Evolutionary conservation across 1,140 invertebrate species (phyloP).

Genomic region (Hermatobates lingyangjiaoensis): DNA sequence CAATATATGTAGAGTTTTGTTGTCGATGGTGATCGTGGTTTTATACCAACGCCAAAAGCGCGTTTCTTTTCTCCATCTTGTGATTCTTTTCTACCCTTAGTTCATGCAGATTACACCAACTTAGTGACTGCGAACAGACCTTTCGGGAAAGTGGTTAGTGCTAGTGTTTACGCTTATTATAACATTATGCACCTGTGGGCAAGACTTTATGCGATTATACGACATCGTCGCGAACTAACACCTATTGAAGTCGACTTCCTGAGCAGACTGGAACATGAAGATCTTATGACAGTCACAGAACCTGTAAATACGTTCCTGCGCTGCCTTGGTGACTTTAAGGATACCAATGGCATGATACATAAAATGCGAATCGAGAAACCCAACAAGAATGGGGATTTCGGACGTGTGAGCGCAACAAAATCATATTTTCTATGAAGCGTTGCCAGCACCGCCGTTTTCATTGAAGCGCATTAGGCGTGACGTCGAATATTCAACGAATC

Average conservation of each 20-base stretch:
- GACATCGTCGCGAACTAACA: not conserved
- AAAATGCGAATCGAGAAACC: not conserved
- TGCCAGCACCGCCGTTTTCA: not conserved
- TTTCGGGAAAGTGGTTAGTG: not conserved
- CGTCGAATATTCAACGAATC: not conserved
- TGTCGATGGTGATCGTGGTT: no score
- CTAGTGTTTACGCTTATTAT: not conserved
- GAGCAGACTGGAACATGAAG: not conserved
- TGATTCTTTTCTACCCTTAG: slow-evolving; percentile 1
- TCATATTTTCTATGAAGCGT: slow-evolving; percentile 1
- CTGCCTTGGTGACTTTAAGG: not conserved
- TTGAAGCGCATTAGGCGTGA: not conserved
- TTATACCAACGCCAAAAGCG: no score
- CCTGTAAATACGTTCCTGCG: not conserved
- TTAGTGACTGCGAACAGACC: not conserved
- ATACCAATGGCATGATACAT: not conserved
- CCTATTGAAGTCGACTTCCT: not conserved
- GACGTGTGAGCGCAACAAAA: not conserved
- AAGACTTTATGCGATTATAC: not conserved
- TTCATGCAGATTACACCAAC: not conserved
- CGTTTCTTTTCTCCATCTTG: not conserved
- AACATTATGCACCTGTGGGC: slow-evolving; percentile 5
- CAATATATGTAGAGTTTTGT: no score
- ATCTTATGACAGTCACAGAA: not conserved
- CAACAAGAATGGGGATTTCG: not conserved